phyloP scores from a whole-genome alignment of 64 coral and sea anemone genomes.

The Pocillopora verrucosa region DNA sequence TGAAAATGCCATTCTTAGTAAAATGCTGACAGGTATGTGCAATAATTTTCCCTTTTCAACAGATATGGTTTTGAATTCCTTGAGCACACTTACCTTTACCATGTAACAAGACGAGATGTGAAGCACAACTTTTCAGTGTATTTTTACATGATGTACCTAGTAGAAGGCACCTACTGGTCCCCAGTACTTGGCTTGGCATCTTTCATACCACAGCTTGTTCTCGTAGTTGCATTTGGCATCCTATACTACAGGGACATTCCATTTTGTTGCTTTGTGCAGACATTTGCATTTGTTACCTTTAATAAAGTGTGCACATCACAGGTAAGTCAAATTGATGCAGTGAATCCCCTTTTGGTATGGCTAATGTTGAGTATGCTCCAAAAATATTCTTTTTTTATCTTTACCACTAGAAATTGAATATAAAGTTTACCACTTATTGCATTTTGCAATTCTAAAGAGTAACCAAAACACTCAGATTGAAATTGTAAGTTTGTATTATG shows the following conservation, averaged over 20 bases:
- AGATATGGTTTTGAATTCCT: constrained; percentile 99
- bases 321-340: constrained; percentile 13
- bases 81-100: constrained; percentile 97
- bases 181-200: constrained; percentile 71
- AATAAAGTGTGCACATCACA: constrained; percentile 99
- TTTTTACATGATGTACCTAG: constrained; percentile 96
- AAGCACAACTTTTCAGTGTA: constrained; percentile 99
- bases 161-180: constrained; percentile 66
- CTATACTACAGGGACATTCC: constrained; percentile 81
- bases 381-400: too few relatives aligned
- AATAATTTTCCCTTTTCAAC: constrained; percentile 6
- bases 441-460: too few relatives aligned
- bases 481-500: too few relatives aligned
- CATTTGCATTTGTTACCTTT: constrained; percentile 98
- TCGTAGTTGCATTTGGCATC: constrained; percentile 67
- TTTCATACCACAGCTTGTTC: constrained; percentile 83
- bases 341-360: too few relatives aligned
- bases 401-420: too few relatives aligned
- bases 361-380: too few relatives aligned
- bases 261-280: constrained; percentile 96
- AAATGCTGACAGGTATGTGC: background rate
- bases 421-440: too few relatives aligned
- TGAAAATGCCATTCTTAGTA: background rate
- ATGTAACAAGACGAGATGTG: constrained; percentile 90
- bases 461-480: too few relatives aligned